Base-by-base conservation (phyloP, 2,888 invertebrate genomes). In the Ormyrus nitidulus region DNA sequence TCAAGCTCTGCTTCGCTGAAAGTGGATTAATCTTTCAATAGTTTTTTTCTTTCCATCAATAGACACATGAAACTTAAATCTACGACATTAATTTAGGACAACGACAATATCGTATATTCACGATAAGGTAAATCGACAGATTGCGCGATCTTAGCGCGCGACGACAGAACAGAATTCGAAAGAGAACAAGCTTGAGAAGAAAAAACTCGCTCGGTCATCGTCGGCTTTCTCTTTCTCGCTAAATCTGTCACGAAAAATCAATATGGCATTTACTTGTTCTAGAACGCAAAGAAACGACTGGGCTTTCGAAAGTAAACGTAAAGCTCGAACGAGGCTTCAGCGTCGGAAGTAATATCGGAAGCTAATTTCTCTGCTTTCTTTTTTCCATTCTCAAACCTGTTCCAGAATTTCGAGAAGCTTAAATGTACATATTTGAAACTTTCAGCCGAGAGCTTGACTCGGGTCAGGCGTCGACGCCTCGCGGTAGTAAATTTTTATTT, bases 1-100 rank as follows among this genome's bases (percentile, higher is more conserved):
- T 79, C 79, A 77, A 81, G 81, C 73, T 79, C 79, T 79, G 61
- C 49, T 64, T 75, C 61, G 49, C 79, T 77, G 76, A 80, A 80
- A 80, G 81, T 56, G 44, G 68, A 69, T 19, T 59, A n/a, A 68
- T 64, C 7, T 56, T 11, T 53, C 58, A 54, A 48, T 51, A 5
- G 8, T 56, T 69, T 77, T 53, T 48, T 44, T 11, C 19, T 49
- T 58, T 49, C 62, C 34, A 34, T 34, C 54, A 64, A 49, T 61
- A 56, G 73, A 77, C 56, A 66, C 53, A 54, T 58, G 56, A 73
- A 81, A 81, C 56, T 70, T 81, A 69, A 74, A 54, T 59, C 62
- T 77, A 74, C n/a, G 61, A 77, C 70, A 77, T 66, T 69, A 74
- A 77, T 74, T 56, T 69, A 69, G 44, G 49, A 70, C 56, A 75